Base-by-base conservation (phyloP, 2,888 invertebrate species). In the Anoplius nigerrimus region DNA sequence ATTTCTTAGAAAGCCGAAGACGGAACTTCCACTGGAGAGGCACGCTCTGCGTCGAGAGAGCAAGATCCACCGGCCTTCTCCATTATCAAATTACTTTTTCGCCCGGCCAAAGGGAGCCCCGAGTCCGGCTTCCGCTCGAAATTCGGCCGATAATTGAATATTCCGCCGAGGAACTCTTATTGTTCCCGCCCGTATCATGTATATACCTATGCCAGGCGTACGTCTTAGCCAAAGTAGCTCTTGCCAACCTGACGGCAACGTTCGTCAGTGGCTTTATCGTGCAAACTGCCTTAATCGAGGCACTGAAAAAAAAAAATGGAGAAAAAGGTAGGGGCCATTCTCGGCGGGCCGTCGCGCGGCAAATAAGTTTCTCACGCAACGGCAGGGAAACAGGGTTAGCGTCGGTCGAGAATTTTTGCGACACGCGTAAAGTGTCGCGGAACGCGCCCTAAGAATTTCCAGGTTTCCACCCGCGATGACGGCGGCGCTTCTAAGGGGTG, bases 61-160 rank as follows among this genome's bases (percentile, higher is more conserved):
- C 42, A 52, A 66, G 58, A 58, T 53, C 55, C 72, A 78, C 78
- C 75, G 56, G 78, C 74, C 78, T 81, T 74, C 78, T 76, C 82
- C 82, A 82, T 82, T 82, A 82, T 81, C 79, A 80, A 82, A 82
- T 82, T 82, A 81, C 72, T 70, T 74, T 75, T 71, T 63, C 61
- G 69, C 67, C 72, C 11, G 11, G 34, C 34, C 11, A 68, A 66
- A 76, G 11, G n/a, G n/a, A n/a, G n/a, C n/a, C n/a, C n/a, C n/a
- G 75, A 77, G 54, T 63, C 56, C 43, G 46, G 18, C 21, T 21
- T n/a, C 43, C 43, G 6, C 51, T 16, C 11, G 20, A 16, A 46
- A 56, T 34, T 34, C 34, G 6, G 34, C 34, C 1, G 11, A 8
- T 34, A 34, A 34, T 34, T 1, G 34, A 34, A 13, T 13, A 34